Conservation (phyloP, 2,888 invertebrate species). For the Zhengitettix transpicula region DNA sequence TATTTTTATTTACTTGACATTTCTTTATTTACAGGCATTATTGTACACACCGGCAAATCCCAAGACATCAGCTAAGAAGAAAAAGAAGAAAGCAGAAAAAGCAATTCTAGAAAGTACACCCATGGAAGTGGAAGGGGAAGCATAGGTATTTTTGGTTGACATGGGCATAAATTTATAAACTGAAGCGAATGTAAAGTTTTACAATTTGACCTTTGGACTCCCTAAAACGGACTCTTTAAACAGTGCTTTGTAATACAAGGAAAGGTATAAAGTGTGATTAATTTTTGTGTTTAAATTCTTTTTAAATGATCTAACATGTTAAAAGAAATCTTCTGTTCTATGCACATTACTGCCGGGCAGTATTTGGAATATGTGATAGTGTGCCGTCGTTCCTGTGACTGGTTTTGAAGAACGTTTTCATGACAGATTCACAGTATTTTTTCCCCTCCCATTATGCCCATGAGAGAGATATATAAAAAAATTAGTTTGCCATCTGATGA, state of each 20-base stretch:
- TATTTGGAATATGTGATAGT: too few relatives aligned
- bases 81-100: constrained; percentile 74
- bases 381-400: too few relatives aligned
- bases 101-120: constrained; percentile 26
- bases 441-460: too few relatives aligned
- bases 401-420: too few relatives aligned
- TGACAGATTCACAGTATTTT: too few relatives aligned
- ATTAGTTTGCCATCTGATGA: neutral
- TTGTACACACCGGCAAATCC: constrained; percentile 60
- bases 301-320: neutral
- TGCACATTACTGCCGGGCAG: too few relatives aligned
- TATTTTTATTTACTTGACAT: neutral
- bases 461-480: too few relatives aligned
- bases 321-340: too few relatives aligned
- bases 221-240: neutral
- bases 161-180: neutral
- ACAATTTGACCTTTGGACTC: neutral
- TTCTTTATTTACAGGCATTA: constrained; percentile 36
- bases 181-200: neutral
- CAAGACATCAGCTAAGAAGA: constrained; percentile 79
- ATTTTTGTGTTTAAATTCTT: neutral
- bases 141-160: neutral
- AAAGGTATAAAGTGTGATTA: neutral
- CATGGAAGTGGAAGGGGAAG: constrained; percentile 41
- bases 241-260: neutral